phyloP scores from a whole-genome alignment of 2,113 vertebrate species.

The Abramis brama region DNA sequence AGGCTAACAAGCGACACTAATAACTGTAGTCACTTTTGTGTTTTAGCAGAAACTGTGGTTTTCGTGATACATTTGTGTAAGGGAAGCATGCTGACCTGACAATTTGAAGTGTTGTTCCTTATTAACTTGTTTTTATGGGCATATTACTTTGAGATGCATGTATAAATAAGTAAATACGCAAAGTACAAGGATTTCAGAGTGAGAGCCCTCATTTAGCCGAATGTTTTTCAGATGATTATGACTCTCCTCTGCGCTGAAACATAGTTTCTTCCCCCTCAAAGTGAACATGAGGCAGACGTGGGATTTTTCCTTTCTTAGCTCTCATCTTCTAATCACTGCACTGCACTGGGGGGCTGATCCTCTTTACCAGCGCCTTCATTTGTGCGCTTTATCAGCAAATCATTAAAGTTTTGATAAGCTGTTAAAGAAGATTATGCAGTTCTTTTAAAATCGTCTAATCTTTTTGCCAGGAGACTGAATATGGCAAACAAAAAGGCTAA shows the following conservation, averaged over 20 bases:
- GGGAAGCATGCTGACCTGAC: conserved; percentile 47
- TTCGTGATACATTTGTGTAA: not conserved
- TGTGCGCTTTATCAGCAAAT: conserved; percentile 84
- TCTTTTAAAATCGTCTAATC: conserved; percentile 80
- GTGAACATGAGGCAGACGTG: conserved; percentile 77
- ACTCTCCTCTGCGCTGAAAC: conserved; percentile 73
- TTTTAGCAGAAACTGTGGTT: not conserved
- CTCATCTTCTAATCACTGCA: conserved; percentile 83
- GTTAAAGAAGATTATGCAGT: conserved; percentile 82
- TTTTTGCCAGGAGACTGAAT: conserved; percentile 71
- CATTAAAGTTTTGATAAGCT: conserved; percentile 86
- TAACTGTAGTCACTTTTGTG: not conserved
- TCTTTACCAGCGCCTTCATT: conserved; percentile 84
- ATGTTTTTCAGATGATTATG: conserved; percentile 76
- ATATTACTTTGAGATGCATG: conserved; percentile 57
- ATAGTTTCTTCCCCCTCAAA: conserved; percentile 72
- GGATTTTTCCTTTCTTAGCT: conserved; percentile 80
- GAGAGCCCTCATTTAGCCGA: conserved; percentile 60
- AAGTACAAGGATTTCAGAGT: conserved; percentile 48
- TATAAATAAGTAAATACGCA: conserved; percentile 70
- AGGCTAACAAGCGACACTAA: not conserved
- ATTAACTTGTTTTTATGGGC: conserved; percentile 64
- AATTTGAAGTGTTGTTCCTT: conserved; percentile 55
- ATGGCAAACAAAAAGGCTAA: conserved; percentile 72
- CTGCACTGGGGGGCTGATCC: conserved; percentile 82